These are phyloP conservation scores for Rhinatrema bivittatum DNA, from an alignment of 2,797 vertebrate genomes.

Conservation along the genomic window DNA sequence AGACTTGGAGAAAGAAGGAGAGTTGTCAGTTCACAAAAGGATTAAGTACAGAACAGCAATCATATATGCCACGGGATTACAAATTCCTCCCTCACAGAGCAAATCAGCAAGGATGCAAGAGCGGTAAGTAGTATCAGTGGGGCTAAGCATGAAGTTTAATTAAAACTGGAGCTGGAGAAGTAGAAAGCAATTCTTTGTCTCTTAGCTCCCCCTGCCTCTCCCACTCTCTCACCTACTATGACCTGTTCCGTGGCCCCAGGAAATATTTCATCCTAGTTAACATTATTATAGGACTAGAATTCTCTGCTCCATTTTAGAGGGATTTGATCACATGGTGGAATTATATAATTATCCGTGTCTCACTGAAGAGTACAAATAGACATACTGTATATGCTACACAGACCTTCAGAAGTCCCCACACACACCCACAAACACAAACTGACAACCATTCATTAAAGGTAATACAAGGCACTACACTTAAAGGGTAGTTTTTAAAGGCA, in stretches of 20 bases:
- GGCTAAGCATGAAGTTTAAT: conserved; percentile 46
- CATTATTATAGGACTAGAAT: conserved; percentile 39
- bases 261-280: conserved; percentile 67
- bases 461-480: conserved; percentile 17
- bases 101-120: conserved; percentile 18
- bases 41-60: background rate
- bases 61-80: conserved; percentile 8
- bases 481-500: too few species aligned
- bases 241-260: conserved; percentile 56
- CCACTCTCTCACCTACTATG: conserved; percentile 57
- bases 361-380: conserved; percentile 29
- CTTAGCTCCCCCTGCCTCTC: too few species aligned
- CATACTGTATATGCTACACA: conserved; percentile 12
- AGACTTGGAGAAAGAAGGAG: background rate
- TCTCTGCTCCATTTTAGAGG: conserved; percentile 60
- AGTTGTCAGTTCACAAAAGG: background rate
- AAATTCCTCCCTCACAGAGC: background rate
- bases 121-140: conserved; percentile 25
- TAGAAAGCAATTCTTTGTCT: conserved; percentile 52
- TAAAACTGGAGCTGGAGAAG: conserved; percentile 54
- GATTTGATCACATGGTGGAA: conserved; percentile 62
- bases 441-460: conserved; percentile 39
- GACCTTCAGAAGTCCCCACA: conserved; percentile 14
- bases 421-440: conserved; percentile 47
- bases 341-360: conserved; percentile 46